Percentiles rank a stretch among this genome's conserved stretches.
These are phyloP conservation scores for Pteropus rufus DNA, from an alignment of 2,797 vertebrate species.

Conservation along the genomic window DNA sequence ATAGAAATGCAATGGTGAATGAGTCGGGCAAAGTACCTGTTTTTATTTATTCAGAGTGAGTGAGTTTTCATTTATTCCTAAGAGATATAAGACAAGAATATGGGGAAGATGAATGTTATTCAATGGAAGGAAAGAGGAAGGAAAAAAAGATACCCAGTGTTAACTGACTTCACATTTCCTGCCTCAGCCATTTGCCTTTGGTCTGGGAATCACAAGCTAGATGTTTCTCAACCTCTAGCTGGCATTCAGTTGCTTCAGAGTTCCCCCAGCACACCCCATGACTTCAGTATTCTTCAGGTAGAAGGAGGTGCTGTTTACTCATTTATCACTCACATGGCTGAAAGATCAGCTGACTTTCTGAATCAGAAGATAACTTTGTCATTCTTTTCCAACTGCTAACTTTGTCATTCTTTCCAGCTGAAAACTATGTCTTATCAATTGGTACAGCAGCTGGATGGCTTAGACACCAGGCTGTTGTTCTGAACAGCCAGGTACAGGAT, in stretches of 20 bases:
- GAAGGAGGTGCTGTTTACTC: conserved; percentile 36
- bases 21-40: neutral
- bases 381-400: conserved; percentile 17
- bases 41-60: neutral
- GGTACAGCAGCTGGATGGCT: neutral
- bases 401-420: neutral
- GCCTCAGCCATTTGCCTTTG: neutral
- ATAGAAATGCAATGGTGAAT: neutral
- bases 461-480: neutral
- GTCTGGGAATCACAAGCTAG: neutral
- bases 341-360: conserved; percentile 74
- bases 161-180: neutral
- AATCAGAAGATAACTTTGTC: conserved; percentile 69
- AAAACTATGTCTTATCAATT: conserved; percentile 45
- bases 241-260: neutral
- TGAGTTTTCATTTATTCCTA: no score
- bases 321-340: conserved; percentile 58
- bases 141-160: neutral
- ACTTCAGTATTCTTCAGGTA: neutral
- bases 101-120: neutral
- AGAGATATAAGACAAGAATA: neutral
- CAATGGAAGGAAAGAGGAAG: neutral
- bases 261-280: neutral
- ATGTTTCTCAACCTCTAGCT: neutral
- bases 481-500: neutral